A percentile compares a stretch with the other conserved stretches of the same genome.
These are phyloP conservation scores for Coelopa pilipes DNA, from an alignment of 2,888 invertebrate genomes.

Conservation along the genomic window DNA sequence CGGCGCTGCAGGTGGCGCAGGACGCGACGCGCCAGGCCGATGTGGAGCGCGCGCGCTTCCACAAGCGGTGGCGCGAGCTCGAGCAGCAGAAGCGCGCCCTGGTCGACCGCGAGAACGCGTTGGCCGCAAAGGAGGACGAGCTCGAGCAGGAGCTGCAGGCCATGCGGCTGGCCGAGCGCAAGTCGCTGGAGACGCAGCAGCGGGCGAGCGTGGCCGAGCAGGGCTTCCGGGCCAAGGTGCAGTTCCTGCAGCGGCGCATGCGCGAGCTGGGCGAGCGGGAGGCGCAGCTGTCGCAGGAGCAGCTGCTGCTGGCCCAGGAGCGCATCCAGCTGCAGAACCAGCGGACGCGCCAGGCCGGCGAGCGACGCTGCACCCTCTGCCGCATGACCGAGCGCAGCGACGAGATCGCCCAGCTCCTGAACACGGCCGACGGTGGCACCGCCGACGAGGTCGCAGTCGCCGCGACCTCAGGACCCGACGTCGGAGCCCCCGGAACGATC, in stretches of 20 bases:
- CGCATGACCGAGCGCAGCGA: slow-evolving; percentile 58
- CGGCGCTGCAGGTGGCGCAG: slow-evolving; percentile 62
- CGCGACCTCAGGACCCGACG: not conserved
- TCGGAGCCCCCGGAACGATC: not conserved
- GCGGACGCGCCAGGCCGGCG: slow-evolving; percentile 55
- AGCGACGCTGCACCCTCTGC: slow-evolving; percentile 63
- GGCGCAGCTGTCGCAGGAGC: slow-evolving; percentile 61
- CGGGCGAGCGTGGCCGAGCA: slow-evolving; percentile 57
- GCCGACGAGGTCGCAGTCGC: not conserved
- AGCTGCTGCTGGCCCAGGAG: slow-evolving; percentile 61
- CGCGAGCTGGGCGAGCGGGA: slow-evolving; percentile 63
- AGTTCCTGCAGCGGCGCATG: slow-evolving; percentile 57
- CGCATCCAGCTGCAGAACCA: slow-evolving; percentile 60
- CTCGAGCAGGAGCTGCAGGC: slow-evolving; percentile 55
- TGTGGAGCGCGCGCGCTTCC: slow-evolving; percentile 61
- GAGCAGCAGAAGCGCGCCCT: slow-evolving; percentile 62
- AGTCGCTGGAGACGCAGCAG: slow-evolving; percentile 53
- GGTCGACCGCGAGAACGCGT: slow-evolving; percentile 58
- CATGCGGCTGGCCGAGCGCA: slow-evolving; percentile 59
- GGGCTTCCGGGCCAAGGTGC: slow-evolving; percentile 58
- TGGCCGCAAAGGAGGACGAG: slow-evolving; percentile 61
- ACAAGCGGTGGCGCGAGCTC: slow-evolving; percentile 60
- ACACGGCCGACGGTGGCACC: slow-evolving; percentile 20
- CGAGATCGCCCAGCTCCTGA: slow-evolving; percentile 53
- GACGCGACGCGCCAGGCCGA: slow-evolving; percentile 64